Conservation (phyloP, 2,888 invertebrate genomes). For the Chaetoderma sp. region DNA sequence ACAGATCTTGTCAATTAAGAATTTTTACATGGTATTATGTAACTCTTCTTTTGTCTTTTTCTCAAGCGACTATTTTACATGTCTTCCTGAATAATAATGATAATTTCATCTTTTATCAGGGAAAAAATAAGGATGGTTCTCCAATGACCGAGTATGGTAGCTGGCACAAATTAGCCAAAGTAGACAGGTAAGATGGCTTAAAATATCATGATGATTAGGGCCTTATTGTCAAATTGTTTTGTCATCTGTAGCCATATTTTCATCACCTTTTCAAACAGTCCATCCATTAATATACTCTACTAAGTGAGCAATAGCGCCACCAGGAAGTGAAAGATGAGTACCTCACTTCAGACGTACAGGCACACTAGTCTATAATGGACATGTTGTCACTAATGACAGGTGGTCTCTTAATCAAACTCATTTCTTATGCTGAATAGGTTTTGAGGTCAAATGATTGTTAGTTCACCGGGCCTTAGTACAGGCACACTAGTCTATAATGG, state of each 20-base stretch:
- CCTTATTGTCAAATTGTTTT: neutral
- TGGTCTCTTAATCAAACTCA: neutral
- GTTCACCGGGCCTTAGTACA: neutral
- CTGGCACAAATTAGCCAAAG: constrained; percentile 98
- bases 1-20: too few relatives aligned
- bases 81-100: too few relatives aligned
- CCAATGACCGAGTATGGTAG: constrained; percentile 76
- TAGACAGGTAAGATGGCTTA: constrained; percentile 75
- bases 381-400: neutral
- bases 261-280: neutral
- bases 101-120: too few relatives aligned
- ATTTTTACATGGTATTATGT: too few relatives aligned
- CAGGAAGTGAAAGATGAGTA: neutral
- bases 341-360: neutral
- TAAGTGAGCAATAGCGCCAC: neutral
- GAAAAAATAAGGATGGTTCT: constrained; percentile 75
- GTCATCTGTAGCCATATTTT: neutral
- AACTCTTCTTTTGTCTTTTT: too few relatives aligned
- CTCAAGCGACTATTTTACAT: too few relatives aligned
- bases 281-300: neutral
- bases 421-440: neutral
- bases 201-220: neutral
- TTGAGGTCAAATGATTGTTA: neutral
- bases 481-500: neutral
- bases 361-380: neutral